Evolutionary conservation across 2,113 vertebrate species (phyloP).

Genomic region (Dasyprocta punctata): DNA sequence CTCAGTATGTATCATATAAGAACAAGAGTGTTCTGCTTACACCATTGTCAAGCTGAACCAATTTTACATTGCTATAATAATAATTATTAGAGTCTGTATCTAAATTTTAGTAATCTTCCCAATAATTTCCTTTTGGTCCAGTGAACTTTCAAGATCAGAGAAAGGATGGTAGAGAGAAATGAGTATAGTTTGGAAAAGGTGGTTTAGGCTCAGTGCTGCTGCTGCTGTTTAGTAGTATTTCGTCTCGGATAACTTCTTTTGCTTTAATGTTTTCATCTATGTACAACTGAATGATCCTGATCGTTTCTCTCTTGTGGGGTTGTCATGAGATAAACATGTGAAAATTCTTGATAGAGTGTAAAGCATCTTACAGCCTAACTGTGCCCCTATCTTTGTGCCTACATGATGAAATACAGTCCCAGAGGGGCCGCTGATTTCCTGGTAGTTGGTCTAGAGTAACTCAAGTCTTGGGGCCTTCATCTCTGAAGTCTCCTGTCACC

Average conservation of each 20-base stretch:
- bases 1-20: not conserved
- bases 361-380: not conserved
- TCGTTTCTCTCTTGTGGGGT: rapidly evolving
- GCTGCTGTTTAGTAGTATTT: not conserved
- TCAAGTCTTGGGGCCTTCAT: not conserved
- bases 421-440: not conserved
- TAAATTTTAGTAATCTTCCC: not conserved
- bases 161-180: not conserved
- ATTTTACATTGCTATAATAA: not conserved
- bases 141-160: not conserved
- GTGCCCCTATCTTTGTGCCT: not conserved
- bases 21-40: not conserved
- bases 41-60: not conserved
- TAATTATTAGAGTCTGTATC: not conserved
- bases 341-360: not conserved
- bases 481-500: not conserved
- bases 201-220: not conserved
- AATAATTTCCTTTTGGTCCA: not conserved
- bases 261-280: not conserved
- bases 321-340: not conserved
- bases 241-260: not conserved
- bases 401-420: not conserved
- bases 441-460: not conserved
- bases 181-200: not conserved
- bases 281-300: not conserved